Conservation (phyloP, 2,113 vertebrate species). For the Anguilla japonica region DNA sequence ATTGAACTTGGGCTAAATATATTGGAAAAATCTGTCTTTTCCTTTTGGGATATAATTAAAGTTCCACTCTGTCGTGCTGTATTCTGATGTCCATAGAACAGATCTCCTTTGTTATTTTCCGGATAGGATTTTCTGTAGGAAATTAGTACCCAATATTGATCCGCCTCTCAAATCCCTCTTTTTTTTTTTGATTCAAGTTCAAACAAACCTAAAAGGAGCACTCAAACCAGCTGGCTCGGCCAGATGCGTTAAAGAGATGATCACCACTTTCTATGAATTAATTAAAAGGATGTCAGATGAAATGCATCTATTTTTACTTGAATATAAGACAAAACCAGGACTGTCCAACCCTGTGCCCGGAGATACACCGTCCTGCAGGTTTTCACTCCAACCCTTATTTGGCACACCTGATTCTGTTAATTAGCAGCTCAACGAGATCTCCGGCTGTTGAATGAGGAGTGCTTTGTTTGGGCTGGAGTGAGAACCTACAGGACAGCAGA, state of each 20-base stretch:
- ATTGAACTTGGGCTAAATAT: not conserved
- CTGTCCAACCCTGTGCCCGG: too few relatives aligned
- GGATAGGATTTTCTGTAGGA: not conserved
- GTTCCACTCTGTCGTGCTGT: conserved; percentile 40
- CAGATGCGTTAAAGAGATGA: not conserved
- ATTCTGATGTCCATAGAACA: conserved; percentile 29
- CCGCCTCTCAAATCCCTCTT: conserved; percentile 24
- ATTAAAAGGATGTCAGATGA: not conserved
- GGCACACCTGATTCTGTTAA: too few relatives aligned
- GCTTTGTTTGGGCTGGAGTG: too few relatives aligned
- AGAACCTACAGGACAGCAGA: too few relatives aligned
- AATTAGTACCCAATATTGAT: conserved; percentile 42
- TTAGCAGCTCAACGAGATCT: too few relatives aligned
- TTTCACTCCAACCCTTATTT: too few relatives aligned
- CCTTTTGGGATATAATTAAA: conserved; percentile 42
- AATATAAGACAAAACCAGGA: not conserved
- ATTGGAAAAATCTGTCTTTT: conserved; percentile 37
- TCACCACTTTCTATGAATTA: not conserved
- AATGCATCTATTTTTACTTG: not conserved
- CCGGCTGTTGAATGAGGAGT: too few relatives aligned
- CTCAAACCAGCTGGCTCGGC: not conserved
- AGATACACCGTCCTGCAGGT: too few relatives aligned
- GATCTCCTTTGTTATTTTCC: conserved; percentile 45
- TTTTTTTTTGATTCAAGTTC: conserved; percentile 30
- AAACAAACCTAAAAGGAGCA: conserved; percentile 19